phyloP scores from a whole-genome alignment of 2,888 invertebrate species.

The Heliconius ismenius region DNA sequence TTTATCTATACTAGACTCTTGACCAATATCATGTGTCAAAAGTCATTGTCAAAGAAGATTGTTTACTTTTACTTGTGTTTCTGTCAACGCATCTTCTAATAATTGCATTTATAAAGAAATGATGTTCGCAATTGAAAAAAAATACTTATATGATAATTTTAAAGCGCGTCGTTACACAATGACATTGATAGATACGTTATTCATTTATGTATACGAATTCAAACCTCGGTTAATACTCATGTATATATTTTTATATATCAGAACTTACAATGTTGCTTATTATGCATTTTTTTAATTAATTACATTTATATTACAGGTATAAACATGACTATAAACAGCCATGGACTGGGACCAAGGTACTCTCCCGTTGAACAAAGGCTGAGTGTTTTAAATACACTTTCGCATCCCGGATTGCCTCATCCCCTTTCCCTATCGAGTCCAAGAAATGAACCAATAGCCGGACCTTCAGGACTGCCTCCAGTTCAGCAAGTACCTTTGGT shows the following conservation, averaged over 20 bases:
- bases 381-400: slow-evolving; percentile 68
- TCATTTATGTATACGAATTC: neutral
- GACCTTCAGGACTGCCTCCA: slow-evolving; percentile 92
- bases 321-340: slow-evolving; percentile 83
- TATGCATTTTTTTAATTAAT: neutral
- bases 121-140: neutral
- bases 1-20: neutral
- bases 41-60: neutral
- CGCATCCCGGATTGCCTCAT: slow-evolving; percentile 69
- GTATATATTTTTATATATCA: neutral
- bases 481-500: slow-evolving; percentile 95
- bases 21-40: neutral
- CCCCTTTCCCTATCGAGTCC: slow-evolving; percentile 83
- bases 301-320: slow-evolving; percentile 66
- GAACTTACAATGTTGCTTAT: neutral
- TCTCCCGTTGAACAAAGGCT: slow-evolving; percentile 74
- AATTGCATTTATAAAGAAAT: neutral
- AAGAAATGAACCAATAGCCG: slow-evolving; percentile 87
- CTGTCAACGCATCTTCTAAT: neutral
- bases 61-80: neutral
- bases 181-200: neutral
- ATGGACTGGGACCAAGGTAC: slow-evolving; percentile 65
- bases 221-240: neutral
- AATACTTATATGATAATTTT: neutral
- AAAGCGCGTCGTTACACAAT: neutral